Conservation (phyloP, 2,113 vertebrate genomes). For the Atlantisia rogersi region DNA sequence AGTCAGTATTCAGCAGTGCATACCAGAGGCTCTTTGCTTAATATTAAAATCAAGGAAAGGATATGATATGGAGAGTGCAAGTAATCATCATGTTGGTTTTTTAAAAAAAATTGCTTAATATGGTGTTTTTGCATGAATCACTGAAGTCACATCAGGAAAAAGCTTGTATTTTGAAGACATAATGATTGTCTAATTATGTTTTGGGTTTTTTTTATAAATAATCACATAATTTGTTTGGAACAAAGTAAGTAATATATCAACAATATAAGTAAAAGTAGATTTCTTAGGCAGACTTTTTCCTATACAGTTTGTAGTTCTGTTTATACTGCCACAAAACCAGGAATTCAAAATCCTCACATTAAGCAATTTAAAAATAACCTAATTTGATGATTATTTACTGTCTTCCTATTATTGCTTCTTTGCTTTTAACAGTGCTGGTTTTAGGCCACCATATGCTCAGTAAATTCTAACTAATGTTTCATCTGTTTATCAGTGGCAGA, state of each 20-base stretch:
- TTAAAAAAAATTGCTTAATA: background rate
- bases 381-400: background rate
- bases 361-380: background rate
- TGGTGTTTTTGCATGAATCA: background rate
- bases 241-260: background rate
- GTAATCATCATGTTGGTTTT: background rate
- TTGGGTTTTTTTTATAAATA: background rate
- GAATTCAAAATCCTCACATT: background rate
- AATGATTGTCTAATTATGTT: background rate
- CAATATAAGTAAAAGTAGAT: background rate
- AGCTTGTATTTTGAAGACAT: background rate
- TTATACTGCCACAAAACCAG: background rate
- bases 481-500: conserved; percentile 9
- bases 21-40: background rate
- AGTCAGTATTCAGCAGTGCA: background rate
- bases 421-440: background rate
- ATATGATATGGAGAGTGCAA: background rate
- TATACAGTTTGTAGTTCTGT: background rate
- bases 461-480: background rate
- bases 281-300: background rate
- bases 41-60: background rate
- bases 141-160: background rate
- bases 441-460: background rate
- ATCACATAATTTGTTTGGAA: background rate
- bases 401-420: background rate